A percentile compares a stretch with the other conserved stretches of the same genome.
These are phyloP conservation scores for Telenomus remus DNA, from an alignment of 1,140 invertebrate genomes.

Conservation along the genomic window DNA sequence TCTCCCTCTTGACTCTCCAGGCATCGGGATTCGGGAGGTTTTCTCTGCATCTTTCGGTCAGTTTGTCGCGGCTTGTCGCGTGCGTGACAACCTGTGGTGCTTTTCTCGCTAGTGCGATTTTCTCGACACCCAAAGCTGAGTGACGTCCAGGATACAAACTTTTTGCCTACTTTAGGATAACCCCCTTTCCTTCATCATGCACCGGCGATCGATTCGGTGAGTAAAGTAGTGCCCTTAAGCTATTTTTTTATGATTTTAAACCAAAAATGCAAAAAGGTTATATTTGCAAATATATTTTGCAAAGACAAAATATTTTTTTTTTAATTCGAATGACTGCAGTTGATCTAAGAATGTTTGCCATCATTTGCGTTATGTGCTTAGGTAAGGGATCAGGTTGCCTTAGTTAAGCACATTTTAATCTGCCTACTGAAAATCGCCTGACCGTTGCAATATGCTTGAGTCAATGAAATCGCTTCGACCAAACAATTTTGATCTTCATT, in stretches of 20 bases:
- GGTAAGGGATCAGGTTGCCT: no score
- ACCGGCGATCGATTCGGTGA: conserved; percentile 66
- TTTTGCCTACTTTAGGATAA: conserved; percentile 33
- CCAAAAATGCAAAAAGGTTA: no score
- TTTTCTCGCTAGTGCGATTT: conserved; percentile 20
- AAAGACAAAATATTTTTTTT: no score
- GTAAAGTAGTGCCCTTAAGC: conserved; percentile 27
- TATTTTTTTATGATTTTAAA: neutral
- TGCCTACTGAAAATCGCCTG: conserved; percentile 2
- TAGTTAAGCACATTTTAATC: conserved; percentile 10
- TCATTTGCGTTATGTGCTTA: no score
- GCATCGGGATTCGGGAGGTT: conserved; percentile 57
- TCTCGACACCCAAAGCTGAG: conserved; percentile 20
- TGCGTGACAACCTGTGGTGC: conserved; percentile 50
- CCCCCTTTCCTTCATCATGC: conserved; percentile 59
- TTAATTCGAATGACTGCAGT: no score
- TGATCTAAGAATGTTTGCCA: no score
- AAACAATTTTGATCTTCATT: conserved; percentile 2
- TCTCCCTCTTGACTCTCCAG: conserved; percentile 59
- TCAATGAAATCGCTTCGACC: conserved; percentile 1
- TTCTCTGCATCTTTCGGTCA: conserved; percentile 68
- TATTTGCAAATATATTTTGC: no score
- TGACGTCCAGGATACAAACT: conserved; percentile 37
- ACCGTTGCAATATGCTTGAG: neutral
- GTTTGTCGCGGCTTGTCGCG: conserved; percentile 66